Percentiles rank a stretch among this genome's conserved stretches.
phyloP scores from a whole-genome alignment of 2,888 invertebrate genomes.

The Mylabris sibirica region DNA sequence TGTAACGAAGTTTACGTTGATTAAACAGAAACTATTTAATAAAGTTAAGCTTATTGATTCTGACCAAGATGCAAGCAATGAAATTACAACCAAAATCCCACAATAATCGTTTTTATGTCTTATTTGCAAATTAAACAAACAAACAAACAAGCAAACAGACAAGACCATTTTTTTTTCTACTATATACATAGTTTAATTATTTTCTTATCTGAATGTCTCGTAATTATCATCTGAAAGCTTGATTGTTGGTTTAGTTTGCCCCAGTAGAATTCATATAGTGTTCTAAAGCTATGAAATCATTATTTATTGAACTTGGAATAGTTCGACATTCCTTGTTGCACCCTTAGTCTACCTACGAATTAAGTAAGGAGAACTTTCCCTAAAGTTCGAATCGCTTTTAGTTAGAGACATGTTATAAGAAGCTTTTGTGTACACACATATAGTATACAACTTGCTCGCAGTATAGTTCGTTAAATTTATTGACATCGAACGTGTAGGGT shows the following conservation, averaged over 20 bases:
- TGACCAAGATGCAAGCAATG: not conserved
- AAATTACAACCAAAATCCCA: not conserved
- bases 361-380: not conserved
- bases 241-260: not conserved
- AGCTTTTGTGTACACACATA: not conserved
- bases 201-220: not conserved
- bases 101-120: not conserved
- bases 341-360: not conserved
- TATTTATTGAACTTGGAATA: constrained; percentile 12
- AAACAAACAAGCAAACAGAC: not conserved
- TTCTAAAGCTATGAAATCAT: not conserved
- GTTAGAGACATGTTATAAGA: constrained; percentile 1
- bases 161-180: not conserved
- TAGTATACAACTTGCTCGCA: not conserved
- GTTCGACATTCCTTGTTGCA: constrained; percentile 6
- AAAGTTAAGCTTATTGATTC: constrained; percentile 22
- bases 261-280: not conserved
- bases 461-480: constrained; percentile 8
- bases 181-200: not conserved
- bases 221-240: not conserved
- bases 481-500: not conserved
- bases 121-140: not conserved
- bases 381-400: constrained; percentile 9
- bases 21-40: constrained; percentile 36
- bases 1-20: constrained; percentile 37